Evolutionary conservation across 2,113 vertebrate genomes (phyloP).

Genomic region (Gavia stellata): DNA sequence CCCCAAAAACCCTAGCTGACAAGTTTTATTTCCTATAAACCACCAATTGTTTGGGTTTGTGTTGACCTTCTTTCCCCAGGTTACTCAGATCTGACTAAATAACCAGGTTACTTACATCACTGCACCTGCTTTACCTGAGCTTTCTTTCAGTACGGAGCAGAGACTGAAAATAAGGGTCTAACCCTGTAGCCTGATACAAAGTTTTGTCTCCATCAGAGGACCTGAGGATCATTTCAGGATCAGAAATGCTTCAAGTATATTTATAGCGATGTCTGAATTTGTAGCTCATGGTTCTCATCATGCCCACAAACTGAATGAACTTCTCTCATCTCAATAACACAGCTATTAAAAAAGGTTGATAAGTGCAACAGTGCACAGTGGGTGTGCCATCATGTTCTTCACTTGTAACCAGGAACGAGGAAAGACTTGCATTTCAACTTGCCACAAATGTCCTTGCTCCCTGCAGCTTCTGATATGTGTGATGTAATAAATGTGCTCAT

Average conservation of each 20-base stretch:
- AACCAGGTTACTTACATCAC: background rate
- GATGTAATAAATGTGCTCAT: background rate
- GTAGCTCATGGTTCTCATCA: background rate
- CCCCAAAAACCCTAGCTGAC: accelerated
- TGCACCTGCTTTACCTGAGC: background rate
- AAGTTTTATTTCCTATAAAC: background rate
- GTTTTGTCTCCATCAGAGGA: background rate
- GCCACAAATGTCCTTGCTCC: background rate
- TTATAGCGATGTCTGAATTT: background rate
- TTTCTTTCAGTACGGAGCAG: background rate
- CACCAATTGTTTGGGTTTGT: background rate
- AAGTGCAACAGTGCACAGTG: background rate
- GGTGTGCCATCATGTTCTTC: background rate
- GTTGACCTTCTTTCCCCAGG: background rate
- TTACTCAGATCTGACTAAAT: background rate
- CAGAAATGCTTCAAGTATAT: background rate
- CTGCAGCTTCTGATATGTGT: background rate
- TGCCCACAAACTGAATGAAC: background rate
- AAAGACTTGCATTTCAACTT: conserved; percentile 27
- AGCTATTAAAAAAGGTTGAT: background rate
- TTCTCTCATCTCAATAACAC: background rate
- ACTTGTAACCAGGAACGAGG: background rate
- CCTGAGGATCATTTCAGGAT: background rate
- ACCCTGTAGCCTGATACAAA: background rate
- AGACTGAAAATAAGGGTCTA: background rate